These are phyloP conservation scores for Parazoanthus swiftii DNA, from an alignment of 92 coral and sea anemone genomes.

Conservation along the genomic window DNA sequence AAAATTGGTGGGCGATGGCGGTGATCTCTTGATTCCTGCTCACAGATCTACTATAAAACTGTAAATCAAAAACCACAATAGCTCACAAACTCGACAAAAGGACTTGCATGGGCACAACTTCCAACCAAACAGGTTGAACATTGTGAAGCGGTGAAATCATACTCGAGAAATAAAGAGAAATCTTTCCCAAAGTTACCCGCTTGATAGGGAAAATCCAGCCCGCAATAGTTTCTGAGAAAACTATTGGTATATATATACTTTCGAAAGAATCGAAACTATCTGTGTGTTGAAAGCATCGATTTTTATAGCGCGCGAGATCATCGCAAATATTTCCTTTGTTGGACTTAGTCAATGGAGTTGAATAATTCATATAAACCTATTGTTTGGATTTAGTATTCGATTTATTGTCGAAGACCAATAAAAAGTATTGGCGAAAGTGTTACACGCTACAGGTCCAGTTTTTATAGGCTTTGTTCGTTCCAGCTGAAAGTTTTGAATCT, in stretches of 20 bases:
- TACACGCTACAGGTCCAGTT: slow-evolving; percentile 33
- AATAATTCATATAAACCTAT: neutral
- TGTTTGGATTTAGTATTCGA: neutral
- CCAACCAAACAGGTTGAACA: slow-evolving; percentile 10
- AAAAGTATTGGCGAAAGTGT: neutral
- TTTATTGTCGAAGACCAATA: slow-evolving; percentile 1
- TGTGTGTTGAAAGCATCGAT: slow-evolving; percentile 25
- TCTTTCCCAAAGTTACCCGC: neutral
- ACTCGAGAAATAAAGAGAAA: neutral
- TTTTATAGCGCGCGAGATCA: slow-evolving; percentile 10
- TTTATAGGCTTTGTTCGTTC: slow-evolving; percentile 24
- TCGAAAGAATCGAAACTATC: neutral
- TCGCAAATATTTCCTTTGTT: neutral
- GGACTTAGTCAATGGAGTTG: slow-evolving; percentile 12
- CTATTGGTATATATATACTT: neutral
- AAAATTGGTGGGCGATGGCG: slow-evolving; percentile 8
- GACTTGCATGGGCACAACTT: neutral
- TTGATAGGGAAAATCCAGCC: neutral
- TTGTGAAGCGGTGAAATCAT: slow-evolving; percentile 32
- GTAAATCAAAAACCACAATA: neutral
- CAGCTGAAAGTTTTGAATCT: slow-evolving; percentile 36
- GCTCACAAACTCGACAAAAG: neutral
- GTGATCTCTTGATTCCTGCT: slow-evolving; percentile 28
- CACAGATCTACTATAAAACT: slow-evolving; percentile 6
- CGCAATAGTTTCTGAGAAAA: neutral